Evolutionary conservation across 2,113 vertebrate genomes (phyloP), one percentile per base, ranked within the genome.

Genomic region (Dasyprocta punctata): DNA sequence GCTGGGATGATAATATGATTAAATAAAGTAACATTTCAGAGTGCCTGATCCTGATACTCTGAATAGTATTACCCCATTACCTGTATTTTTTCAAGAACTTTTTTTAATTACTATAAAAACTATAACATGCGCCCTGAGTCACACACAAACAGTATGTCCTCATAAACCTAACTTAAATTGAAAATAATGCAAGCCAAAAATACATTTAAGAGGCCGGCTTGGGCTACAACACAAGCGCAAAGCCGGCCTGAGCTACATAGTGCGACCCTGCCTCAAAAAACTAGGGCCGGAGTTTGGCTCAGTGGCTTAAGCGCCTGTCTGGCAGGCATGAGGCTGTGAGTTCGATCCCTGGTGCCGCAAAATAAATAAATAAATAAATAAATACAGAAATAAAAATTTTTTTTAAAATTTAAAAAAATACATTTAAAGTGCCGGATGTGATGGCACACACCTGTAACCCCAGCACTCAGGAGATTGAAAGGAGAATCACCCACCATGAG

Each of bases 11-110:
- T 20, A 75, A 80, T n/a, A 10, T 58, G 49, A 75, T 89, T 49
- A 91, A 88, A 82, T 69, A 96, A 92, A 94, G 94, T n/a, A 92
- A 83, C 30, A 22, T 41, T 87, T 92, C 82, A 95, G 38, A 75
- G n/a, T 12, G 24, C 41, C 56, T 86, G 11, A 86, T 3, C 78
- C 88, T 52, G 52, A 89, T 61, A 91, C 28, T 93, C 30, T 86
- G 24, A 87, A 73, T 56, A 86, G 3, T 47, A 1, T 87, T 83
- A 90, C 9, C 52, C 38, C 33, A 13, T 71, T 92, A 80, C 77
- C 12, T 60, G 33, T 82, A 87, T 67, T 75, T 95, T 63, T n/a
- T n/a, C 30, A 24, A n/a, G 16, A 60, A 78, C 19, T 9, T 36
- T 58, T 84, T 77, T 94, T 47, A 88, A 97, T 94, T 77, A 78